Base-by-base conservation (phyloP, 1,140 invertebrate genomes). In the Aphelinus certus region DNA sequence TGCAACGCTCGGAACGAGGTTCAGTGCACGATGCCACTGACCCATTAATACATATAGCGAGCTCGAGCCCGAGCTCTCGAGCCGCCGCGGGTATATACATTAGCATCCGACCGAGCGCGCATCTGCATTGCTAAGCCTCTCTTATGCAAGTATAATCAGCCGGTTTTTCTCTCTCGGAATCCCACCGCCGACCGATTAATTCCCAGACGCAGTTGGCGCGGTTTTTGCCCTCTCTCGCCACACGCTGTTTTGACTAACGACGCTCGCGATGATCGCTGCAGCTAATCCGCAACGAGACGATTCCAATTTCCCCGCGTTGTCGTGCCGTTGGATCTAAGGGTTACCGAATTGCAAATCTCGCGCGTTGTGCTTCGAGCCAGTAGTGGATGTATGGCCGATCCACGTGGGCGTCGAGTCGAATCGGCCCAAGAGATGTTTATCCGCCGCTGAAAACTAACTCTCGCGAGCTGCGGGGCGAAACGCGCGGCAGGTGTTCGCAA, bases 11-110 rank as follows among this genome's bases (percentile, higher is more conserved):
- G 81, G 42, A 80, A 48, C 79, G 80, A 82, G 81, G 81, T 82
- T 84, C 79, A 83, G 77, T 71, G 79, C 78, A 74, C 78, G 79
- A 86, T 87, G 85, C 85, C 84, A 86, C 83, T 86, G 84, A 87
- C 85, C 85, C 80, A 87, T 85, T 87, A 86, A 87, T 86, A 85
- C 83, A 84, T 84, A 84, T 87, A 83, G 76, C 78, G 71, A 66
- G 75, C 71, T 74, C 76, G 69, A 47, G 75, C 45, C 61, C 77
- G 83, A 80, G 72, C 79, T 77, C 78, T 68, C 70, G 63, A 58
- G 26, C 26, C 26, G 26, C 26, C 26, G 26, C 26, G 26, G 26
- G 26, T 26, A 26, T 26, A 26, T 26, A 26, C 26, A 26, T 53
- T 53, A 53, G 51, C 51, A 53, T 53, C 51, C 26, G 26, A 26